Evolutionary conservation across 2,797 vertebrate species (phyloP).

Genomic region (Spea hammondii): DNA sequence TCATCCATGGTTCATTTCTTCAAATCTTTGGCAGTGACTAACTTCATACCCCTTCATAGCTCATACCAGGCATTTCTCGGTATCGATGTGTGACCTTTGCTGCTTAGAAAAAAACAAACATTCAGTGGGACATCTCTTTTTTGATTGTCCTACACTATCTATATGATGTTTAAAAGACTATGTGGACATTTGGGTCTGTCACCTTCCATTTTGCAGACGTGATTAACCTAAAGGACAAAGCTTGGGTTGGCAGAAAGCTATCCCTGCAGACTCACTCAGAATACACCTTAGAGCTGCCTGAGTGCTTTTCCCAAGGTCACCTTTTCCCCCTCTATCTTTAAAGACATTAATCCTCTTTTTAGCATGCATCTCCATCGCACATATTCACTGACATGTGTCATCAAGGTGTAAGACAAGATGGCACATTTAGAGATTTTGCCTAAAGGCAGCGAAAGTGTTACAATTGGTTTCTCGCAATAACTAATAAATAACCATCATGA

Average conservation of each 20-base stretch:
- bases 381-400: slow-evolving; percentile 36
- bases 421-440: slow-evolving; percentile 18
- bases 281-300: slow-evolving; percentile 42
- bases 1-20: too few relatives aligned
- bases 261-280: slow-evolving; percentile 46
- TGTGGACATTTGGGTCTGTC: slow-evolving; percentile 15
- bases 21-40: too few relatives aligned
- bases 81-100: too few relatives aligned
- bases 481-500: not conserved
- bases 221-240: slow-evolving; percentile 43
- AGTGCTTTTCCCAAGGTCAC: slow-evolving; percentile 44
- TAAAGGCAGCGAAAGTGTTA: slow-evolving; percentile 3
- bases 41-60: too few relatives aligned
- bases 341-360: slow-evolving; percentile 49
- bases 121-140: not conserved
- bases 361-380: slow-evolving; percentile 26
- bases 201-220: slow-evolving; percentile 13
- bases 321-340: slow-evolving; percentile 40
- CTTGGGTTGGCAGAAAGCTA: slow-evolving; percentile 40
- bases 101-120: not conserved
- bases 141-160: not conserved
- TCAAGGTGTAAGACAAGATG: slow-evolving; percentile 28
- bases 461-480: not conserved
- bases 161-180: slow-evolving; percentile 5
- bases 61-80: too few relatives aligned